phyloP scores from a whole-genome alignment of 2,113 vertebrate species.

The Indicator maculatus region DNA sequence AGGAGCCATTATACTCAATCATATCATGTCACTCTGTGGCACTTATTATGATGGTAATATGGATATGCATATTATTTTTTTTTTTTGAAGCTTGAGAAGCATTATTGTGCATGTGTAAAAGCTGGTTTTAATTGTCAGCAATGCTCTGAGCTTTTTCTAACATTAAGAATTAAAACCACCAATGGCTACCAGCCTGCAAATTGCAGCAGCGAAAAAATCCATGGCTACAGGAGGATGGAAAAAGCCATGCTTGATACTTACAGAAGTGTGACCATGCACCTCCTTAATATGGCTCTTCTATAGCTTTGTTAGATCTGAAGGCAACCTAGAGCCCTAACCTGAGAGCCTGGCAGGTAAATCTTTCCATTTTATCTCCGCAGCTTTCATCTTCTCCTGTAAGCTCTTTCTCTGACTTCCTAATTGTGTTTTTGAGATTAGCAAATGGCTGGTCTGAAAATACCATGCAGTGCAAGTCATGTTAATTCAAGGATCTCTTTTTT shows the following conservation, averaged over 20 bases:
- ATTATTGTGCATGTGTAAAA: conserved; percentile 68
- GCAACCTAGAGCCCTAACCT: conserved; percentile 40
- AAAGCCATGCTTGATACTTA: not conserved
- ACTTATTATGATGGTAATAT: conserved; percentile 76
- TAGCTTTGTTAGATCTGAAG: not conserved
- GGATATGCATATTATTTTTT: conserved; percentile 77
- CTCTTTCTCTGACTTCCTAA: conserved; percentile 42
- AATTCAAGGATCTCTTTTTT: not conserved
- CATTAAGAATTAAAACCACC: conserved; percentile 45
- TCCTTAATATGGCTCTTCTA: not conserved
- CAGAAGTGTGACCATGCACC: not conserved
- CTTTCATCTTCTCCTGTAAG: conserved; percentile 24
- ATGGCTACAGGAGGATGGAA: not conserved
- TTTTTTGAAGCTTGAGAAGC: conserved; percentile 58
- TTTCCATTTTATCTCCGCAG: conserved; percentile 50
- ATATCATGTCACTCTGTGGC: conserved; percentile 77
- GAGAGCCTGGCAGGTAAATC: conserved; percentile 52
- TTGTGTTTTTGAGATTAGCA: conserved; percentile 46
- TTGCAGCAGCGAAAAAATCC: conserved; percentile 14
- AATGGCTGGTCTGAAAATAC: conserved; percentile 47
- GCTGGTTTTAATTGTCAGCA: conserved; percentile 77
- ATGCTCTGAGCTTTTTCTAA: conserved; percentile 58
- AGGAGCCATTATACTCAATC: conserved; percentile 76
- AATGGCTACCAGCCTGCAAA: conserved; percentile 43
- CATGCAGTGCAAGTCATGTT: not conserved